Conservation (phyloP, 2,113 vertebrate species). For the Etia nguti region DNA sequence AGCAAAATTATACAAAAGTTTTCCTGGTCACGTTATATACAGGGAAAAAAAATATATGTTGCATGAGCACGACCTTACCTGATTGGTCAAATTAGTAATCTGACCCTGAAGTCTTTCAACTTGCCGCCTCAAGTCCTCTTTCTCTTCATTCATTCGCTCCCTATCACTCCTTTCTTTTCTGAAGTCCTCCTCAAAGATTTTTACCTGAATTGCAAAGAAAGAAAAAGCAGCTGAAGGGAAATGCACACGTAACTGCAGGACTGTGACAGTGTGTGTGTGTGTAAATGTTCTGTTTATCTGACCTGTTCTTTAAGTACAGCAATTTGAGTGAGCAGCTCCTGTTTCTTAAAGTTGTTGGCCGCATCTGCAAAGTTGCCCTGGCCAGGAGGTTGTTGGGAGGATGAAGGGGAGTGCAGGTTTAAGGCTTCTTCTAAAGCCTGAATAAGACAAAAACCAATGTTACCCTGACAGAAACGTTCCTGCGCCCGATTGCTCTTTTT, state of each 20-base stretch:
- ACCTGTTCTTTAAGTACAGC: slow-evolving; percentile 74
- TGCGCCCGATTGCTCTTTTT: neutral
- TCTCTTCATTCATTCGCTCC: slow-evolving; percentile 98
- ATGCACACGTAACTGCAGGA: neutral
- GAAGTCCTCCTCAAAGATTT: slow-evolving; percentile 98
- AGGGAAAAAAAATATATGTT: neutral
- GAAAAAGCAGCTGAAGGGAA: neutral
- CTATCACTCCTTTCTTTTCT: slow-evolving; percentile 92
- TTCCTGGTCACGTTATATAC: neutral
- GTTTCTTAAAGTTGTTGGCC: slow-evolving; percentile 72
- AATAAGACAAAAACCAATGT: neutral
- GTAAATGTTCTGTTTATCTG: neutral
- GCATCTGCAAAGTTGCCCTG: slow-evolving; percentile 72
- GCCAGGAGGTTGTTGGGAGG: slow-evolving; percentile 74
- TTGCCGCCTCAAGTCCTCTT: slow-evolving; percentile 91
- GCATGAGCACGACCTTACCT: slow-evolving; percentile 63
- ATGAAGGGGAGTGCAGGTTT: slow-evolving; percentile 80
- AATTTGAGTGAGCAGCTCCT: slow-evolving; percentile 91
- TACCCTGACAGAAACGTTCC: neutral
- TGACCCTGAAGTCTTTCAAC: slow-evolving; percentile 91
- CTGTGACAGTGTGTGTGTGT: no score
- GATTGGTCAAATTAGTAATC: slow-evolving; percentile 82
- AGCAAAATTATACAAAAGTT: neutral
- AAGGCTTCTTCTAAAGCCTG: slow-evolving; percentile 93
- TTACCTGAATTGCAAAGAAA: slow-evolving; percentile 75